Base-by-base conservation (phyloP, 2,888 invertebrate genomes). In the Meghimatium bilineatum region DNA sequence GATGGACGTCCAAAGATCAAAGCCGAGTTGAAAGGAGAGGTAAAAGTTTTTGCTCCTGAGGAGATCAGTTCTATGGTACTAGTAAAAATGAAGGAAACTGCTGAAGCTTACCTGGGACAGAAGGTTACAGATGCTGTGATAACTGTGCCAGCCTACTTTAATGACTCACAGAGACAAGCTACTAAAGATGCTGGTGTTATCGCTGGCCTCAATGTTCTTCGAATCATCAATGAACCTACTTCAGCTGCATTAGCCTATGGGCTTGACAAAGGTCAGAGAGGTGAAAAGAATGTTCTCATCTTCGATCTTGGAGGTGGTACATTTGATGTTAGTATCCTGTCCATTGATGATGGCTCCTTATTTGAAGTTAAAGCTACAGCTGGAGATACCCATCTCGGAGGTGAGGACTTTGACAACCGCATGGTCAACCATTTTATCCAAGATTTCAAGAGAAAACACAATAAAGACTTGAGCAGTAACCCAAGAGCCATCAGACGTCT, bases 1-100 rank as follows among this genome's bases (percentile, higher is more conserved):
- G 90, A 89, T 34, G 89, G 88, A 3, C 90, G 90, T 71, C 91
- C 92, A 10, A 90, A 89, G 60, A 87, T 92, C 17, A 85, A 90
- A 83, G 92, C 91, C 23, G 91, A 90, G 72, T 90, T 86, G 95
- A 97, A 97, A 93, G 97, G 97, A 69, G 97, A 97, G 94, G 94
- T 94, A 86, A 98, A 97, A 93, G 95, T 95, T 52, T 97, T 97
- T 95, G 96, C 96, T 94, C 97, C 97, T 0, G 97, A 97, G n/a
- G 72, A 72, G 44, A n/a, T 72, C 72, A 72, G 72, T 29, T 72
- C 72, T 14, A 72, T 72, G 72, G 72, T 72, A 23, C 44, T 72
- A 10, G 72, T 72, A 23, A 72, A 72, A 44, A 72, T 72, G 72
- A 72, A 44, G n/a, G 72, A 72, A 72, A 72, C 72, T 44, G 72